phyloP scores from a whole-genome alignment of 2,888 invertebrate genomes.

The Tinea semifulvella region DNA sequence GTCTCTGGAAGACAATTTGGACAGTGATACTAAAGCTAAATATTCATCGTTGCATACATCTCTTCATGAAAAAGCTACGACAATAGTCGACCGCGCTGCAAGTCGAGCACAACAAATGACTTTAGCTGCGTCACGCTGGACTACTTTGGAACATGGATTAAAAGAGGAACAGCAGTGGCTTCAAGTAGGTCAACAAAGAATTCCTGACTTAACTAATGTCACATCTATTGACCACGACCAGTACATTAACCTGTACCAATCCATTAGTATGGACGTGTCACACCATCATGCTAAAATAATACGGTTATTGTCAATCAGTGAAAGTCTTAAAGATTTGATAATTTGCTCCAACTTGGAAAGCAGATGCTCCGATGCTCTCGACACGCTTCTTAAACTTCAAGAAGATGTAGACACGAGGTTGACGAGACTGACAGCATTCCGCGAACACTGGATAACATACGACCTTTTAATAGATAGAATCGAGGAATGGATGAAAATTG shows the following conservation, averaged over 20 bases:
- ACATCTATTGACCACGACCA: conserved; percentile 87
- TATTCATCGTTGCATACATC: conserved; percentile 79
- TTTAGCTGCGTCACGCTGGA: conserved; percentile 86
- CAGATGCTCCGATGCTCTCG: conserved; percentile 76
- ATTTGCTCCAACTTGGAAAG: conserved; percentile 79
- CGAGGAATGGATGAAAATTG: conserved; percentile 79
- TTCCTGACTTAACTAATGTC: conserved; percentile 82
- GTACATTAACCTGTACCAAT: conserved; percentile 84
- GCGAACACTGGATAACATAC: conserved; percentile 80
- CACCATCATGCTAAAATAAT: conserved; percentile 82
- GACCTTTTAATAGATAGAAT: conserved; percentile 77
- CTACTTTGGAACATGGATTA: conserved; percentile 80
- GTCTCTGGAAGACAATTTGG: conserved; percentile 84
- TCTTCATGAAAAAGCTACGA: conserved; percentile 78
- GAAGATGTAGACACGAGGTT: conserved; percentile 80
- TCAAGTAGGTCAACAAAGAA: conserved; percentile 82
- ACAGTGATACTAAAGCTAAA: conserved; percentile 78
- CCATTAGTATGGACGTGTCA: conserved; percentile 79
- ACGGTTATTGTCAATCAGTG: conserved; percentile 76
- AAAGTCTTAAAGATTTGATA: conserved; percentile 77
- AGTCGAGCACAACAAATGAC: conserved; percentile 85
- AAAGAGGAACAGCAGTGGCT: conserved; percentile 86
- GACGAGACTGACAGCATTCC: conserved; percentile 76
- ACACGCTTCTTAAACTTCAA: conserved; percentile 76
- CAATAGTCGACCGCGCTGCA: conserved; percentile 82